Evolutionary conservation across 2,888 invertebrate genomes (phyloP).

Genomic region (Heliconius aoede): DNA sequence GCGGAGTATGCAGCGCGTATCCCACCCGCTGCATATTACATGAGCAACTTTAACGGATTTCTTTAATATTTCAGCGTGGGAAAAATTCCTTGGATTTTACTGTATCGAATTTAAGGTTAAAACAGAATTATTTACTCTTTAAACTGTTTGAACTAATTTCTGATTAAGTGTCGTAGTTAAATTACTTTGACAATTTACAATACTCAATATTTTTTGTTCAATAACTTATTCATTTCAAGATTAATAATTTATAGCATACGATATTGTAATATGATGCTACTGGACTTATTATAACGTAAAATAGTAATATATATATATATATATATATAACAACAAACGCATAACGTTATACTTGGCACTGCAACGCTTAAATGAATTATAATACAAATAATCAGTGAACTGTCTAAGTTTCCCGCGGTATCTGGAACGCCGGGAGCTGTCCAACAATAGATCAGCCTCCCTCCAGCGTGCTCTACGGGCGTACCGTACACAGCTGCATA

Average conservation of each 20-base stretch:
- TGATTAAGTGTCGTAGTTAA: not conserved
- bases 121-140: slow-evolving; percentile 2
- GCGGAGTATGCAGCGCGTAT: slow-evolving; percentile 70
- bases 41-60: slow-evolving; percentile 77
- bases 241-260: too few species aligned
- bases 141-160: not conserved
- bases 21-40: slow-evolving; percentile 74
- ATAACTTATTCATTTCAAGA: too few species aligned
- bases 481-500: slow-evolving; percentile 44
- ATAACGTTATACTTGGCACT: not conserved
- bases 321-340: too few species aligned
- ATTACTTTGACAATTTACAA: not conserved
- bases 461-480: slow-evolving; percentile 46
- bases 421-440: slow-evolving; percentile 52
- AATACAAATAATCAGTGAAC: slow-evolving; percentile 50
- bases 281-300: too few species aligned
- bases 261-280: not conserved
- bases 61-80: slow-evolving; percentile 75
- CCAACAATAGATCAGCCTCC: slow-evolving; percentile 52
- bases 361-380: slow-evolving; percentile 40
- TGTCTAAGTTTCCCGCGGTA: slow-evolving; percentile 51
- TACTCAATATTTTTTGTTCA: not conserved
- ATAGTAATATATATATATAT: too few species aligned
- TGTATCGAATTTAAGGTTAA: slow-evolving; percentile 33
- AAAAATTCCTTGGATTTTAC: slow-evolving; percentile 55